phyloP scores from a whole-genome alignment of 2,888 invertebrate species.

The Phorcus lineatus region DNA sequence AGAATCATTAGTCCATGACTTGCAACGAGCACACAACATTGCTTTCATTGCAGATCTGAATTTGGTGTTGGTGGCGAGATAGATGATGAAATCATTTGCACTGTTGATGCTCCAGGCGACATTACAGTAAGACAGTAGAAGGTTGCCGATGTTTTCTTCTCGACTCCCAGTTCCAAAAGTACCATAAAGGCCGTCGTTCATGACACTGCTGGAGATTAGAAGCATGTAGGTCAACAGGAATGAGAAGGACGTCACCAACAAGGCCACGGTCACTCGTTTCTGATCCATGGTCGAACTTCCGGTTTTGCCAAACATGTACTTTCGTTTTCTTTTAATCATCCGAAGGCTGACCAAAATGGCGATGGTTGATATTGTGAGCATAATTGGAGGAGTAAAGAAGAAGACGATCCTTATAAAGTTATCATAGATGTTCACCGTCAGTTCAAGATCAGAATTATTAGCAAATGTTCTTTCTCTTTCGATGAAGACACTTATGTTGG shows the following conservation, averaged over 20 bases:
- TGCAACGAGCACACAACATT: not conserved
- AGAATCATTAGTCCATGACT: too few species aligned
- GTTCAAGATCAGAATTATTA: too few species aligned
- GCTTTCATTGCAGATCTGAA: not conserved
- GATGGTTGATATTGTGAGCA: not conserved
- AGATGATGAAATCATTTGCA: conserved; percentile 4
- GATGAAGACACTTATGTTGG: too few species aligned
- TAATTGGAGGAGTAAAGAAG: not conserved
- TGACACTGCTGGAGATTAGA: not conserved
- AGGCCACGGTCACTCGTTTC: not conserved
- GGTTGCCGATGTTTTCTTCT: not conserved
- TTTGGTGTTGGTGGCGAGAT: not conserved
- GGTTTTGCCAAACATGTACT: not conserved
- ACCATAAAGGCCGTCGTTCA: not conserved
- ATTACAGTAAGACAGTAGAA: not conserved
- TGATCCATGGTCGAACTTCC: not conserved
- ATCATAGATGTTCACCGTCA: too few species aligned
- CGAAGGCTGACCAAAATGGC: not conserved
- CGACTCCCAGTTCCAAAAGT: too few species aligned
- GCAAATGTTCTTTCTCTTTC: too few species aligned
- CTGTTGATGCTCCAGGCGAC: not conserved
- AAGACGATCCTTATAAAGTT: not conserved
- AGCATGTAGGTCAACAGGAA: not conserved
- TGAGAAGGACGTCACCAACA: not conserved
- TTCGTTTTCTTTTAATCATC: not conserved